Base-by-base conservation (phyloP, 2,888 invertebrate species). In the Oscheius sp. region DNA sequence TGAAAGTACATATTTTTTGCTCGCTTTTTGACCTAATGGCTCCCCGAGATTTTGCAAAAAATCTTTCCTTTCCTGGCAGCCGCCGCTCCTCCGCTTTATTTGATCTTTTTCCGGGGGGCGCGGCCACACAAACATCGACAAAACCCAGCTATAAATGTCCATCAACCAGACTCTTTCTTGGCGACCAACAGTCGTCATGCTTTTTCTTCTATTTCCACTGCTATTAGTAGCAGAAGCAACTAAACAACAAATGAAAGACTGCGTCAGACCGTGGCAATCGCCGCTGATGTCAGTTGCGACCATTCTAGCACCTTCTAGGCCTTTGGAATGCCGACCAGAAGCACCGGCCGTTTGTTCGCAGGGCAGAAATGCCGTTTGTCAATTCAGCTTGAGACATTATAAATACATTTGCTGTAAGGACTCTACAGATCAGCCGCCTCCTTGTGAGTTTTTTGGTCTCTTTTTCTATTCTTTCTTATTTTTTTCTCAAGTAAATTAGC, bases 361-460 rank as follows among this genome's bases (percentile, higher is more conserved):
- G n/a, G 78, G 75, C 29, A 52, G 71, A 3, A 74, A 75, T 45
- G 31, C 73, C 0, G 68, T 69, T 3, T 78, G 78, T 39, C 76
- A 76, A 52, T 78, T 76, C 66, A 74, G 74, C 25, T 55, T 78
- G 5, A 48, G 66, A 20, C 65, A 63, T 37, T 72, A 70, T 53
- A 74, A 74, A 52, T 78, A 78, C 37, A 70, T 76, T 17, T 78
- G 78, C 48, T 78, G 78, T 67, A 70, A 76, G 37, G 73, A 76
- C 55, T 71, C 66, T 25, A 55, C 69, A 17, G 74, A 76, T 48
- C 72, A 70, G 34, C 73, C 73, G 31, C 68, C 72, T 34, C 78
- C 76, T 15, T 67, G 78, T 78, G 50, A 72, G 73, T 53, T 34
- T 25, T 25, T 37, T 23, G 3, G 8, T 23, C 6, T 15, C 20